Percentiles rank a stretch among this genome's conserved stretches.
phyloP scores from a whole-genome alignment of 2,888 invertebrate species.

The Caenorhabditis macrosperma region DNA sequence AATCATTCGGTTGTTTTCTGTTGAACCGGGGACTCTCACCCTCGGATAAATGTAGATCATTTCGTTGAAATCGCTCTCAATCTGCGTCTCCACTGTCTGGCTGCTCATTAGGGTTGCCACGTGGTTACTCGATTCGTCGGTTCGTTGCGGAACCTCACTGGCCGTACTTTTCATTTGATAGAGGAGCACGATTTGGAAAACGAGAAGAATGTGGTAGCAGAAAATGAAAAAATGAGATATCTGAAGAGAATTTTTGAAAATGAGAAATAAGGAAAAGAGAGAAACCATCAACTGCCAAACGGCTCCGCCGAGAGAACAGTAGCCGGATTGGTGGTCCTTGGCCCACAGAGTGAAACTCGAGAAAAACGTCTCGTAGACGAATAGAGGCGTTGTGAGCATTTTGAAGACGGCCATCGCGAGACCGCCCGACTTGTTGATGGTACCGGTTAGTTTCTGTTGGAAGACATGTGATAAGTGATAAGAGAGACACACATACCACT shows the following conservation, averaged over 20 bases:
- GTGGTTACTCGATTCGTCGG: slow-evolving; percentile 5
- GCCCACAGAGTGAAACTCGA: slow-evolving; percentile 20
- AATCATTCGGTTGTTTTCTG: neutral
- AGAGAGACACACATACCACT: slow-evolving; percentile 26
- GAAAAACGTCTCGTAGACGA: slow-evolving; percentile 29
- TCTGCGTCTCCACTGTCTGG: slow-evolving; percentile 27
- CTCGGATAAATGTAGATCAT: slow-evolving; percentile 41
- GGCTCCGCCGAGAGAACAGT: slow-evolving; percentile 31
- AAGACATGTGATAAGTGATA: no score
- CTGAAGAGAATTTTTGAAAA: slow-evolving; percentile 6
- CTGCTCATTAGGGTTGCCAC: slow-evolving; percentile 34
- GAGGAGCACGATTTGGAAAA: slow-evolving; percentile 25
- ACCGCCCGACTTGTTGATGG: slow-evolving; percentile 35
- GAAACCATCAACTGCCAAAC: slow-evolving; percentile 33
- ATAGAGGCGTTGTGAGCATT: slow-evolving; percentile 35
- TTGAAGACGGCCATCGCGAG: slow-evolving; percentile 35
- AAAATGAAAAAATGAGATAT: slow-evolving; percentile 33
- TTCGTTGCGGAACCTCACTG: no score
- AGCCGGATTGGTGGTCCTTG: slow-evolving; percentile 21
- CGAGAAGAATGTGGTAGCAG: slow-evolving; percentile 28
- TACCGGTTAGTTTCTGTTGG: slow-evolving; percentile 18
- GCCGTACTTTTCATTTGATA: slow-evolving; percentile 11
- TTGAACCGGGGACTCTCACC: no score
- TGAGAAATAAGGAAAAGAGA: neutral
- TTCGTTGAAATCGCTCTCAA: slow-evolving; percentile 40